These are phyloP conservation scores for Troides oblongomaculatus DNA, from an alignment of 2,888 invertebrate genomes.

Conservation along the genomic window DNA sequence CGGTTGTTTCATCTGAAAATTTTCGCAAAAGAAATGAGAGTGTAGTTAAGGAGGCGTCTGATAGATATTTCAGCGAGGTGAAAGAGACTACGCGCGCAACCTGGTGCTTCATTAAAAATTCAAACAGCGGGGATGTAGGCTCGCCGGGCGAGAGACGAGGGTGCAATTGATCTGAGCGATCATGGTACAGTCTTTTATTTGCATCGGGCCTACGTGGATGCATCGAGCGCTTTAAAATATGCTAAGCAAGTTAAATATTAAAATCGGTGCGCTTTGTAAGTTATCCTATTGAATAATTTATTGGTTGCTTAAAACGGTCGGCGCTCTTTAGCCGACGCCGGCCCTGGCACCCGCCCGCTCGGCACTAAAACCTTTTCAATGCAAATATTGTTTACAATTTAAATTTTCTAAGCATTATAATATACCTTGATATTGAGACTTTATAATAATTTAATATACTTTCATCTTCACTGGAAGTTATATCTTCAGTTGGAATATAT, in stretches of 20 bases:
- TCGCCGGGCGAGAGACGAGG: slow-evolving; percentile 38
- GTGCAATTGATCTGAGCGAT: slow-evolving; percentile 53
- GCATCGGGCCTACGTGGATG: slow-evolving; percentile 48
- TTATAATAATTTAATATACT: neutral
- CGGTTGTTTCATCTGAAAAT: neutral
- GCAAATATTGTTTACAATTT: slow-evolving; percentile 16
- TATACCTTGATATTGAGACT: neutral
- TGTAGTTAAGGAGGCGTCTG: slow-evolving; percentile 29
- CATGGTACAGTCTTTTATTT: slow-evolving; percentile 65
- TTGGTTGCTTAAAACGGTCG: slow-evolving; percentile 20
- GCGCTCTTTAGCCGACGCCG: neutral
- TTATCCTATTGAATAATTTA: slow-evolving; percentile 29
- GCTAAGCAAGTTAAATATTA: slow-evolving; percentile 40
- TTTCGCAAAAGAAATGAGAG: slow-evolving; percentile 12
- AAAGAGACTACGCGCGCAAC: slow-evolving; percentile 23
- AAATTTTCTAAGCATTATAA: neutral
- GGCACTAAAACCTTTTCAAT: slow-evolving; percentile 13
- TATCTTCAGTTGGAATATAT: too few relatives aligned
- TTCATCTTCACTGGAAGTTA: too few relatives aligned
- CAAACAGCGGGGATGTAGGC: slow-evolving; percentile 39
- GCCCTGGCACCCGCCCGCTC: neutral
- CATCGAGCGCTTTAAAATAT: slow-evolving; percentile 41
- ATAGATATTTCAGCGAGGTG: slow-evolving; percentile 28
- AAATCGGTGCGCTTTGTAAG: slow-evolving; percentile 27
- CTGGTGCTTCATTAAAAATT: slow-evolving; percentile 43